These are phyloP conservation scores for Cyclargus thomasi DNA, from an alignment of 1,140 invertebrate species.

Conservation along the genomic window DNA sequence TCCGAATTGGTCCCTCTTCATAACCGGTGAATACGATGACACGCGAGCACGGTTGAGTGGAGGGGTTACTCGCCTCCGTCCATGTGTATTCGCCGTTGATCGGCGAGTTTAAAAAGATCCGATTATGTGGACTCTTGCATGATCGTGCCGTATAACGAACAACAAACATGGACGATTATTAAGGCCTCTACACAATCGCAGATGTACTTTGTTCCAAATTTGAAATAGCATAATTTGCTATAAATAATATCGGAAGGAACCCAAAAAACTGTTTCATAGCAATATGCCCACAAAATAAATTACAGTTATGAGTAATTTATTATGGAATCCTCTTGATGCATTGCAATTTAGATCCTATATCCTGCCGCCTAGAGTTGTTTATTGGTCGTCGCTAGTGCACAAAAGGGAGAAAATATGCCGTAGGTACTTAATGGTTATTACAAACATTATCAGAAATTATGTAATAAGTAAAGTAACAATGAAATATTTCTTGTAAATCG, in stretches of 20 bases:
- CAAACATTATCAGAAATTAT: conserved; percentile 9
- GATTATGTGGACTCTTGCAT: too few relatives aligned
- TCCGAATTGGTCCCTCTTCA: too few relatives aligned
- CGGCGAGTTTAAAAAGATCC: too few relatives aligned
- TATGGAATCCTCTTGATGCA: not conserved
- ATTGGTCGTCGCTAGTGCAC: not conserved
- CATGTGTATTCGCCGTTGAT: too few relatives aligned
- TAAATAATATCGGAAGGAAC: not conserved
- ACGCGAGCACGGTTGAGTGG: too few relatives aligned
- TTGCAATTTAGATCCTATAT: not conserved
- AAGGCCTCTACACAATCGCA: too few relatives aligned
- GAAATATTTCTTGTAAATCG: not conserved
- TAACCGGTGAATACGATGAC: too few relatives aligned
- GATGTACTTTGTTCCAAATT: too few relatives aligned
- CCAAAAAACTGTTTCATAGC: conserved; percentile 1
- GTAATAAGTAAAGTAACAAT: not conserved
- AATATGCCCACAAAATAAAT: conserved; percentile 7
- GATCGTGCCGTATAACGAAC: too few relatives aligned
- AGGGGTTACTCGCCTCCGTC: too few relatives aligned
- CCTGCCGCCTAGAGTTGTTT: not conserved
- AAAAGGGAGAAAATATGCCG: conserved; percentile 2
- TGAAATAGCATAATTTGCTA: too few relatives aligned
- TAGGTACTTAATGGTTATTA: not conserved
- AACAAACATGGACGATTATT: too few relatives aligned
- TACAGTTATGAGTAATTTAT: conserved; percentile 6